Conservation (phyloP, 2,797 vertebrate species). For the Esox lucius region DNA sequence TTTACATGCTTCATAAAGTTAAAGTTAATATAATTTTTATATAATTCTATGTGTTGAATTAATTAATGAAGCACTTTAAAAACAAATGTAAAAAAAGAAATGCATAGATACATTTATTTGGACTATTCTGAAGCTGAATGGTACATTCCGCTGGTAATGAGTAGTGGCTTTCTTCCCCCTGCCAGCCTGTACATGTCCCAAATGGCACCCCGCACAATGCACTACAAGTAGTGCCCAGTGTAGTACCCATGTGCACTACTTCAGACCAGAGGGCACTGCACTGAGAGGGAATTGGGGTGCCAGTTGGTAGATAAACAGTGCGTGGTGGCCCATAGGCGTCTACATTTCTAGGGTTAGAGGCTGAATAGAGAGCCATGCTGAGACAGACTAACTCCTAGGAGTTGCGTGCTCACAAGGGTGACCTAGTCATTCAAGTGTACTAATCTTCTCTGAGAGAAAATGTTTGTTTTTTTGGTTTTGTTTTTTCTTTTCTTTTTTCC, state of each 20-base stretch:
- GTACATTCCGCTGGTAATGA: constrained; percentile 67
- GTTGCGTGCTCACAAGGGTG: constrained; percentile 95
- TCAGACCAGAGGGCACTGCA: neutral
- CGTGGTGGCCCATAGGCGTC: constrained; percentile 74
- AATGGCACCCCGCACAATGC: neutral
- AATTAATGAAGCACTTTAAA: constrained; percentile 44
- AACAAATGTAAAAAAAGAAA: constrained; percentile 1
- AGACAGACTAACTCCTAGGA: constrained; percentile 94
- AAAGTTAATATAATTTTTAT: constrained; percentile 38
- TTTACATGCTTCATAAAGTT: constrained; percentile 26
- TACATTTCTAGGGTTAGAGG: constrained; percentile 82
- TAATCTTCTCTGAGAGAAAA: constrained; percentile 99
- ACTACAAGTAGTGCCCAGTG: neutral
- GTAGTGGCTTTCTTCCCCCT: constrained; percentile 62
- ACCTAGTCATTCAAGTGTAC: constrained; percentile 91
- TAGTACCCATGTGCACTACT: neutral
- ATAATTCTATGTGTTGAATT: constrained; percentile 49
- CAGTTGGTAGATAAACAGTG: constrained; percentile 17
- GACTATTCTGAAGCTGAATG: constrained; percentile 43
- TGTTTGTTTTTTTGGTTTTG: constrained; percentile 26
- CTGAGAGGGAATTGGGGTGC: neutral
- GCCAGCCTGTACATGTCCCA: neutral
- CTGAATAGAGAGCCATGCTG: constrained; percentile 83
- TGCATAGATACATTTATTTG: constrained; percentile 31
- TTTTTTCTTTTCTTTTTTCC: constrained; percentile 51